A percentile compares a stretch with the other conserved stretches of the same genome.
phyloP scores from a whole-genome alignment of 2,888 invertebrate genomes.

The Acleris holmiana region DNA sequence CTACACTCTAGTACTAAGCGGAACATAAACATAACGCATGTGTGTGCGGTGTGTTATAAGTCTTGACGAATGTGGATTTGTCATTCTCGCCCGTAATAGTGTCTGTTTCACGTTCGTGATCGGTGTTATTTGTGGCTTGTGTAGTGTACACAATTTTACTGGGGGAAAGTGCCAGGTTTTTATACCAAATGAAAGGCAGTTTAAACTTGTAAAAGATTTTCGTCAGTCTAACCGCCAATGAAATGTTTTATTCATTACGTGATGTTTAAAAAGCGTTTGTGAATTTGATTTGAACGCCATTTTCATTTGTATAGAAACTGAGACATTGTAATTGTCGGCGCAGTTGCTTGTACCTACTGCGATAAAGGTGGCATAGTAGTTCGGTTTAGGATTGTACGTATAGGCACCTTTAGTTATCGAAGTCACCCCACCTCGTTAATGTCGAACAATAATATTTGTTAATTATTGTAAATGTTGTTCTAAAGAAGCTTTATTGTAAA shows the following conservation, averaged over 20 bases:
- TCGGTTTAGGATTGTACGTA: constrained; percentile 29
- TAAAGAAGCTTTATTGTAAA: constrained; percentile 82
- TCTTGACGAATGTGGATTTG: no score
- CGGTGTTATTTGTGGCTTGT: constrained; percentile 1
- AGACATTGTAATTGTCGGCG: not conserved
- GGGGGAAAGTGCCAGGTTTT: not conserved
- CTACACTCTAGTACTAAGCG: no score
- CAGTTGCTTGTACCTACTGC: not conserved
- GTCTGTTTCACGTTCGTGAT: not conserved
- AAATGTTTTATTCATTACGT: no score
- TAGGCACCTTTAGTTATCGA: constrained; percentile 33
- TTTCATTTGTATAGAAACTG: not conserved
- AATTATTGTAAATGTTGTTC: constrained; percentile 80
- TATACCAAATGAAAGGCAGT: not conserved
- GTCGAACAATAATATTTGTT: constrained; percentile 65
- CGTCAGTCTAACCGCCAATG: not conserved
- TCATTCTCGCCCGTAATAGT: no score
- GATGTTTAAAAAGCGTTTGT: not conserved
- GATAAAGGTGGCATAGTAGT: constrained; percentile 16
- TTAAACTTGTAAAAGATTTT: not conserved
- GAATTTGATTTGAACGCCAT: not conserved
- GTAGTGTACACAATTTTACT: constrained; percentile 1
- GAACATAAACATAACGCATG: no score
- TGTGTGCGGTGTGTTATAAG: no score
- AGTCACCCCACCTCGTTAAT: constrained; percentile 61